phyloP scores from a whole-genome alignment of 2,113 vertebrate species.

The Mystacornis crossleyi region DNA sequence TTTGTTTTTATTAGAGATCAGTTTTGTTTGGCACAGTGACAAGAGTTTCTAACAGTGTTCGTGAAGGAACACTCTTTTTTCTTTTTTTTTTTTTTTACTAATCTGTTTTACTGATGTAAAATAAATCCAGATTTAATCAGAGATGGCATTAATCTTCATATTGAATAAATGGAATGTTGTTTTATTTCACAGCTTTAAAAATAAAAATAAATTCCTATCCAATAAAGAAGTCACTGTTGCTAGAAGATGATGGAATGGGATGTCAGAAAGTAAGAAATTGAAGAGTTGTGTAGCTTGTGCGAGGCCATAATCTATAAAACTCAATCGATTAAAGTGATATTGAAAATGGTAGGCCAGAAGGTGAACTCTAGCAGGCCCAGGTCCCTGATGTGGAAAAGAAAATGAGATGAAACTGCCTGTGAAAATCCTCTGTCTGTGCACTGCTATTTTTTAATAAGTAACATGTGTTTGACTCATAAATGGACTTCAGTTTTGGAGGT shows the following conservation, averaged over 20 bases:
- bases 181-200: slow-evolving; percentile 51
- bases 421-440: neutral
- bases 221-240: slow-evolving; percentile 56
- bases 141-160: slow-evolving; percentile 58
- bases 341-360: slow-evolving; percentile 23
- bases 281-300: slow-evolving; percentile 21
- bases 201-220: slow-evolving; percentile 42
- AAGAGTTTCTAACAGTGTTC: slow-evolving; percentile 23
- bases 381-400: neutral
- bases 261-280: slow-evolving; percentile 53
- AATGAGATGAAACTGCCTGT: slow-evolving; percentile 12
- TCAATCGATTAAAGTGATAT: slow-evolving; percentile 29
- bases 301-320: slow-evolving; percentile 48
- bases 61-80: neutral
- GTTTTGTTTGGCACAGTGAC: slow-evolving; percentile 51
- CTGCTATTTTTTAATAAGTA: neutral
- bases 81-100: slow-evolving; percentile 20
- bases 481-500: neutral
- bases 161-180: slow-evolving; percentile 42
- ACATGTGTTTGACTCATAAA: slow-evolving; percentile 13
- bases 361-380: neutral
- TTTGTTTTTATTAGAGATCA: slow-evolving; percentile 63
- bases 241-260: slow-evolving; percentile 58
- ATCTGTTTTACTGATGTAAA: slow-evolving; percentile 38
- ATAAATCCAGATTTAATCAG: slow-evolving; percentile 70